phyloP scores from a whole-genome alignment of 2,113 vertebrate species.

The Brevimyrus niger region DNA sequence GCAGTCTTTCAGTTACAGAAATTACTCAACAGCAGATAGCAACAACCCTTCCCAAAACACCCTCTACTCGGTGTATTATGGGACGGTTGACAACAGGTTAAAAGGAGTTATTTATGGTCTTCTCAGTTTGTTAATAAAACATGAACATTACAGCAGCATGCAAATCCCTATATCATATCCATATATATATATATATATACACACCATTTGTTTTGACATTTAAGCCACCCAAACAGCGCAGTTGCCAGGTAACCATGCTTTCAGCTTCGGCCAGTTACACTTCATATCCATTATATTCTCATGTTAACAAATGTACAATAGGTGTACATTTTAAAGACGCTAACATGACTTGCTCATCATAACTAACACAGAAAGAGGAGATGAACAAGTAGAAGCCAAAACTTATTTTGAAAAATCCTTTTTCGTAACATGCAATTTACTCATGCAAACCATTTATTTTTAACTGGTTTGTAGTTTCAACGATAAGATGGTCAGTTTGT shows the following conservation, averaged over 20 bases:
- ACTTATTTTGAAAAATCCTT: constrained; percentile 31
- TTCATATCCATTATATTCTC: constrained; percentile 7
- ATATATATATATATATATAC: not conserved
- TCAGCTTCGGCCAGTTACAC: constrained; percentile 4
- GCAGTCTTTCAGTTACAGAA: not conserved
- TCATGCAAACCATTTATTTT: constrained; percentile 59
- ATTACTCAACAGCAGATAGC: not conserved
- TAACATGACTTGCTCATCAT: constrained; percentile 34
- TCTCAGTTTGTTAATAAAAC: constrained; percentile 44
- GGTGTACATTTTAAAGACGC: constrained; percentile 21
- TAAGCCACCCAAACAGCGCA: not conserved
- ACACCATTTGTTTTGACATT: not conserved
- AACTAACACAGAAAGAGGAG: constrained; percentile 37
- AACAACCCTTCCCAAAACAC: not conserved
- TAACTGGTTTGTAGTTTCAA: constrained; percentile 37
- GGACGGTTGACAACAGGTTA: constrained; percentile 21
- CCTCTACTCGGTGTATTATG: not conserved
- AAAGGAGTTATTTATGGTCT: constrained; percentile 36
- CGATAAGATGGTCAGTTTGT: constrained; percentile 48
- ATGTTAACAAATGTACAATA: constrained; percentile 20
- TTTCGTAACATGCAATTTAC: constrained; percentile 60
- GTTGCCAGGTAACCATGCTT: constrained; percentile 22
- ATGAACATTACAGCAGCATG: constrained; percentile 49
- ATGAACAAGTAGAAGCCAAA: constrained; percentile 48
- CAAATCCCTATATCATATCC: constrained; percentile 25